Conservation (phyloP, 2,888 invertebrate genomes). For the Eupeodes latifasciatus region DNA sequence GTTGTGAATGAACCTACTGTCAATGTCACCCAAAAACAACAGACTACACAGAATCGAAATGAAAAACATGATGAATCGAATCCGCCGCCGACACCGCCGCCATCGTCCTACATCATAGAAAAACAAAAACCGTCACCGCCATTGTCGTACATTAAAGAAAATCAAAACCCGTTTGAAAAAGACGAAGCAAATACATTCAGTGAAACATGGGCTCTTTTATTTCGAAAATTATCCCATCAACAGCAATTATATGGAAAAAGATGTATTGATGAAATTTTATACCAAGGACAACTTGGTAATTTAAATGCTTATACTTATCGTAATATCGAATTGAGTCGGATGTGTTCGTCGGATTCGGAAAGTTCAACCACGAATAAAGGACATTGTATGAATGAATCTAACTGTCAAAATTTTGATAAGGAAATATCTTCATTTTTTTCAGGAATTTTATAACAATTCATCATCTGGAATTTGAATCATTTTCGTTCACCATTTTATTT, state of each 20-base stretch:
- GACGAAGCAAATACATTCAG: conserved; percentile 21
- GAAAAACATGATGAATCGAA: background rate
- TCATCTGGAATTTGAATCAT: background rate
- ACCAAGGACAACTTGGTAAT: conserved; percentile 17
- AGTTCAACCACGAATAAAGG: background rate
- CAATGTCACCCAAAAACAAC: too few relatives aligned
- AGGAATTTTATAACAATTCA: background rate
- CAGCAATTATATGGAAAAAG: conserved; percentile 19
- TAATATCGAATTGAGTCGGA: background rate
- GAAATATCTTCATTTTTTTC: background rate
- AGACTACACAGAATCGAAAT: background rate
- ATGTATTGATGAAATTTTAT: conserved; percentile 19
- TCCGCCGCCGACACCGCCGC: too few relatives aligned
- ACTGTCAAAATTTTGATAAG: background rate
- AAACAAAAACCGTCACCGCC: too few relatives aligned
- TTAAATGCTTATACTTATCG: conserved; percentile 9
- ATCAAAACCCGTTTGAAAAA: background rate
- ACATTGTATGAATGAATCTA: background rate
- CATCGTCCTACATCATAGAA: too few relatives aligned
- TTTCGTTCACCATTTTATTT: background rate
- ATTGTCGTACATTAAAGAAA: too few relatives aligned
- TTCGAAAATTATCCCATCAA: conserved; percentile 15
- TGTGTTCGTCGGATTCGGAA: background rate
- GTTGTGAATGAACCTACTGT: background rate
- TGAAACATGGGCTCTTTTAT: conserved; percentile 18